These are phyloP conservation scores for Stictocephala bisonia DNA, from an alignment of 2,888 invertebrate genomes.

Conservation along the genomic window DNA sequence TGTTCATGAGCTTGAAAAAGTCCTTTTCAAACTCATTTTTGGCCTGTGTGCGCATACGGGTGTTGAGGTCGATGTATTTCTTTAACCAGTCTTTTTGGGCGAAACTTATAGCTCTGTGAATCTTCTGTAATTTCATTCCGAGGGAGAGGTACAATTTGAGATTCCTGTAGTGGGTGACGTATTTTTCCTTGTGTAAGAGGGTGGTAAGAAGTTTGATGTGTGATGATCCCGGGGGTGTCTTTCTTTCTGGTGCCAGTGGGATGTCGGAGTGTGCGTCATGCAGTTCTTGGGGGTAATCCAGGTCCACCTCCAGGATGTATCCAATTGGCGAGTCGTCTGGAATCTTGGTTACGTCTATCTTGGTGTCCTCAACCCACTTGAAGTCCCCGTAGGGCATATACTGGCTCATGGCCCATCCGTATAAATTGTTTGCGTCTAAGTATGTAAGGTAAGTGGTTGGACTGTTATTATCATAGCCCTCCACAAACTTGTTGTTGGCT, in stretches of 20 bases:
- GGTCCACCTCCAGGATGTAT: constrained; percentile 64
- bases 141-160: no score
- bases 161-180: no score
- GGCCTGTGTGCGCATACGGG: background rate
- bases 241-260: constrained; percentile 57
- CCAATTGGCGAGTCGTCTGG: constrained; percentile 56
- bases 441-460: background rate
- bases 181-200: no score
- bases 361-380: constrained; percentile 56
- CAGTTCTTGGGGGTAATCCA: constrained; percentile 63
- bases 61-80: no score
- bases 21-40: no score
- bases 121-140: no score
- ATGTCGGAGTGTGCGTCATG: constrained; percentile 62
- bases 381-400: constrained; percentile 59
- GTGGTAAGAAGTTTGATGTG: background rate
- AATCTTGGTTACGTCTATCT: constrained; percentile 27
- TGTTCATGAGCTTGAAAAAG: no score
- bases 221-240: background rate
- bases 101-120: no score
- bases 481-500: constrained; percentile 27
- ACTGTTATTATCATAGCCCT: background rate
- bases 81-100: no score
- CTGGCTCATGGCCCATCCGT: constrained; percentile 52
- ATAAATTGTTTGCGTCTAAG: background rate